Evolutionary conservation across 2,113 vertebrate genomes (phyloP), one percentile per base, ranked within the genome.

Genomic region (Naja naja): DNA sequence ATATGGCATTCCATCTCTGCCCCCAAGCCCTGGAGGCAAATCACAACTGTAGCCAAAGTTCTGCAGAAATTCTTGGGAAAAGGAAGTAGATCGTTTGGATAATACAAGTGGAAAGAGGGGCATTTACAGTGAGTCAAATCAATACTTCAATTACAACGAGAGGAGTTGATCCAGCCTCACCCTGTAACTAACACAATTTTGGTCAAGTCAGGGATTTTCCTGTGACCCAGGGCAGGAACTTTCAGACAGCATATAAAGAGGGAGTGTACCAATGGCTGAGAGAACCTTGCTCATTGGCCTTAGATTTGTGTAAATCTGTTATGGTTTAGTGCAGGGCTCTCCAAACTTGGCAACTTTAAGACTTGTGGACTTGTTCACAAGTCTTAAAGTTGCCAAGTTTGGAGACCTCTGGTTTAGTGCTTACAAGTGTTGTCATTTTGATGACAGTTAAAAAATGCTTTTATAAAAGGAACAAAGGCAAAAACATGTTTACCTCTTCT

Each of bases 401-500:
- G 53, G n/a, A 12, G 16, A 54, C 11, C 53, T 18, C 53, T 22
- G 3, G n/a, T n/a, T 55, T 69, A 69, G 45, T n/a, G 27, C 43
- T 81, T 20, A 39, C 39, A 39, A 20, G 34, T 18, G 9, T 43
- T 55, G 4, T 39, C 87, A 49, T 52, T 87, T 49, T 87, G 25
- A 39, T 30, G 12, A 16, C 11, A 52, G 47, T 87, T 30, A 87
- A 87, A 60, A 87, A n/a, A 52, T 3, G 27, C 43, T 30, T 87
- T 52, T 49, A 52, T 27, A 87, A 39, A 39, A 89, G n/a, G 55
- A 89, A 58, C 9, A 43, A 89, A n/a, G n/a, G 27, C 43, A 43
- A 56, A 56, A 64, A 3, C 27, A 20, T 49, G 6, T 25, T 87
- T 98, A 99, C 99, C 97, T 97, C 96, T 90, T 98, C 98, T 0